phyloP scores from a whole-genome alignment of 2,797 vertebrate species.

The Morelia viridis region DNA sequence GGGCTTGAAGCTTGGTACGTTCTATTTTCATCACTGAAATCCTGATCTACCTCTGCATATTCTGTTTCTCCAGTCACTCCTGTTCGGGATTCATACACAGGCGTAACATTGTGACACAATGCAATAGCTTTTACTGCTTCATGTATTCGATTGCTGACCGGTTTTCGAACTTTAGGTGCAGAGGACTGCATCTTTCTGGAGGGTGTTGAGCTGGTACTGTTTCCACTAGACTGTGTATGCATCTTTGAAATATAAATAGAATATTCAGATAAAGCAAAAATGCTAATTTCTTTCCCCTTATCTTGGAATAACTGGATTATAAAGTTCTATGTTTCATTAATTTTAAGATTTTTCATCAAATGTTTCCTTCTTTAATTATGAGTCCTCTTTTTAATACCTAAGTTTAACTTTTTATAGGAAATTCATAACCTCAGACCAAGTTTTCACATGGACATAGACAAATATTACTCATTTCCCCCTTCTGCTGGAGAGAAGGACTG shows the following conservation, averaged over 20 bases:
- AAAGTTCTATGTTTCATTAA: not conserved
- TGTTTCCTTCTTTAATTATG: not conserved
- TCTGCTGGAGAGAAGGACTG: not conserved
- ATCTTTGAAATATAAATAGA: constrained; percentile 56
- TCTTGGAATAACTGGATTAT: not conserved
- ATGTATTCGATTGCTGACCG: constrained; percentile 89
- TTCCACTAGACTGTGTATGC: constrained; percentile 65
- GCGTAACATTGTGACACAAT: constrained; percentile 95
- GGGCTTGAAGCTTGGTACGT: constrained; percentile 98
- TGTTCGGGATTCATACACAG: constrained; percentile 85
- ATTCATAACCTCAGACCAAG: not conserved
- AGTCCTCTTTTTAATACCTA: not conserved
- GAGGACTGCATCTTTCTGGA: constrained; percentile 76
- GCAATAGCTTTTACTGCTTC: constrained; percentile 96
- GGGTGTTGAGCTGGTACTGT: constrained; percentile 69
- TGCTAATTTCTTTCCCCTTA: not conserved
- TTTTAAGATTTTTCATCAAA: not conserved
- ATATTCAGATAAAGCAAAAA: constrained; percentile 22
- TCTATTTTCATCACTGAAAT: constrained; percentile 92
- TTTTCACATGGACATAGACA: not conserved
- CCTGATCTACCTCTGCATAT: constrained; percentile 89
- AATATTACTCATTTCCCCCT: not conserved
- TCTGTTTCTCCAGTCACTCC: constrained; percentile 80
- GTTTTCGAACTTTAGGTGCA: constrained; percentile 89
- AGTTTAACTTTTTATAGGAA: not conserved